Conservation (phyloP, 1,140 invertebrate genomes). For the Littorina saxatilis region DNA sequence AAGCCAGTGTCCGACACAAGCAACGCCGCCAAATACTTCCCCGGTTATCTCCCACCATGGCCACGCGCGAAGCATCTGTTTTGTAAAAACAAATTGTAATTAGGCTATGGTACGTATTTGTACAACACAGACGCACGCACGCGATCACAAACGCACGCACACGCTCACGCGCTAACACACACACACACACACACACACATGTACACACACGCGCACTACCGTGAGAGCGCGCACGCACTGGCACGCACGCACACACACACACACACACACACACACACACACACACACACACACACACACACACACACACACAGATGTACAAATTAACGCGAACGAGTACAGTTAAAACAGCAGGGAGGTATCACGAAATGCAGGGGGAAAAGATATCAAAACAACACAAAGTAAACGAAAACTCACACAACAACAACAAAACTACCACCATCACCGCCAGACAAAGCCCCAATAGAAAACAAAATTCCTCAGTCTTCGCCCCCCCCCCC, state of each 20-base stretch:
- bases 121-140: conserved; percentile 10
- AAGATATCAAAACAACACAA: too few species aligned
- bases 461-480: too few species aligned
- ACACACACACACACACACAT: not conserved
- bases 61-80: not conserved
- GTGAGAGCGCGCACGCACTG: not conserved
- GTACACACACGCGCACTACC: not conserved
- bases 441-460: too few species aligned
- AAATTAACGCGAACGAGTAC: not conserved
- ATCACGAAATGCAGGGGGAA: too few species aligned
- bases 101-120: too few species aligned
- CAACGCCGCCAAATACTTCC: not conserved
- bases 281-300: not conserved
- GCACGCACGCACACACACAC: conserved; percentile 14
- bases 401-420: too few species aligned
- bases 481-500: too few species aligned
- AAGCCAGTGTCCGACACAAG: not conserved
- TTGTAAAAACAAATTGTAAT: too few species aligned
- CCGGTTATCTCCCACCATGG: not conserved
- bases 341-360: too few species aligned
- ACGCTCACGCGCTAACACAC: not conserved
- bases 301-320: not conserved
- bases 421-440: too few species aligned
- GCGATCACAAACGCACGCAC: not conserved
- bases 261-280: not conserved